Evolutionary conservation across 1,140 invertebrate genomes (phyloP).

Genomic region (Ruditapes philippinarum): DNA sequence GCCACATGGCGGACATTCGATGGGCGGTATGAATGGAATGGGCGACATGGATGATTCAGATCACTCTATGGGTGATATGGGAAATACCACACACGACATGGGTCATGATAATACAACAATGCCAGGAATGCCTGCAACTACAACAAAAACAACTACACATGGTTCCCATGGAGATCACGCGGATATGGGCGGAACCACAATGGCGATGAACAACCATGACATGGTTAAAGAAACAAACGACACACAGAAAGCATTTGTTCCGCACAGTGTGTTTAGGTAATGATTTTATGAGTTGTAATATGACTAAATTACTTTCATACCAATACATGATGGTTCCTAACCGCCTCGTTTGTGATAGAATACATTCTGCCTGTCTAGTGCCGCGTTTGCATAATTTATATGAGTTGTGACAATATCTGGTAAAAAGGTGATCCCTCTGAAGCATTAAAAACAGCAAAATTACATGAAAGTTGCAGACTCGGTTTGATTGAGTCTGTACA

Average conservation of each 20-base stretch:
- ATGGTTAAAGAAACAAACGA: neutral
- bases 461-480: too few relatives aligned
- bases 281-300: too few relatives aligned
- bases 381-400: too few relatives aligned
- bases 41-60: neutral
- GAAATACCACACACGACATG: neutral
- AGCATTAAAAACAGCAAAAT: too few relatives aligned
- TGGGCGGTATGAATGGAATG: neutral
- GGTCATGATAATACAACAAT: neutral
- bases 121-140: neutral
- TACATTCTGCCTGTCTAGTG: too few relatives aligned
- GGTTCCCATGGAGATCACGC: neutral
- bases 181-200: neutral
- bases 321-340: too few relatives aligned
- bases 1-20: neutral
- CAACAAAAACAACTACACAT: neutral
- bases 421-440: too few relatives aligned
- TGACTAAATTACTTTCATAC: too few relatives aligned
- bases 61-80: neutral
- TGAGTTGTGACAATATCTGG: too few relatives aligned
- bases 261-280: conserved; percentile 57
- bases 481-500: too few relatives aligned
- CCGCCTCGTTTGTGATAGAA: too few relatives aligned
- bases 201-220: neutral
- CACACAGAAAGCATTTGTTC: conserved; percentile 1